Percentiles rank a stretch among this genome's conserved stretches.
These are phyloP conservation scores for Oryzias melastigma DNA, from an alignment of 2,113 vertebrate genomes.

Conservation along the genomic window DNA sequence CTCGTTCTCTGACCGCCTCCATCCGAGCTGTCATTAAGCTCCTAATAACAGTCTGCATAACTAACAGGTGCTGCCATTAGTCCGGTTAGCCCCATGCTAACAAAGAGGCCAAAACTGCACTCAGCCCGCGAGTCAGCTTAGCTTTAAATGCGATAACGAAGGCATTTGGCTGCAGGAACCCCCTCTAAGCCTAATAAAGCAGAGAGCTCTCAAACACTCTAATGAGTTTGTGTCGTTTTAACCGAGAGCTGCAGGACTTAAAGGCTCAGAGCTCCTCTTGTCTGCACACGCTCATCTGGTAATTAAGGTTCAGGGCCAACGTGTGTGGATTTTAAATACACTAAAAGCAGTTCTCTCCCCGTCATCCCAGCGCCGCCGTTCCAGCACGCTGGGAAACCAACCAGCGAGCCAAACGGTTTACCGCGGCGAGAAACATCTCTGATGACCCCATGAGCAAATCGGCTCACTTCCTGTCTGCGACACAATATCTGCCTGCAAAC, in stretches of 20 bases:
- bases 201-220: slow-evolving; percentile 28
- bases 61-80: slow-evolving; percentile 61
- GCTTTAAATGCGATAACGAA: slow-evolving; percentile 64
- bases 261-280: slow-evolving; percentile 41
- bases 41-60: slow-evolving; percentile 51
- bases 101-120: slow-evolving; percentile 73
- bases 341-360: slow-evolving; percentile 11
- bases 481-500: background rate
- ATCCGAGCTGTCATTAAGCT: slow-evolving; percentile 38
- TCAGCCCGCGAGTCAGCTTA: slow-evolving; percentile 67
- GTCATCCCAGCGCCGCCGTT: background rate
- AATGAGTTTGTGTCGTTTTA: slow-evolving; percentile 45
- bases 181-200: slow-evolving; percentile 61
- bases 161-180: slow-evolving; percentile 61
- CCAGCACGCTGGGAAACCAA: background rate
- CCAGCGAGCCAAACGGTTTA: no score
- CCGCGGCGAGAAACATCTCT: no score
- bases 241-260: slow-evolving; percentile 27
- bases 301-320: slow-evolving; percentile 46
- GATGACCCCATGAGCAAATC: no score
- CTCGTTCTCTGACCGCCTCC: slow-evolving; percentile 30
- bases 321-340: slow-evolving; percentile 43
- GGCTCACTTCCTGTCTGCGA: background rate
- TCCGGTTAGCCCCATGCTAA: slow-evolving; percentile 50
- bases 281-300: slow-evolving; percentile 33